These are phyloP conservation scores for Notodonta dromedarius DNA, from an alignment of 2,888 invertebrate species.

Conservation along the genomic window DNA sequence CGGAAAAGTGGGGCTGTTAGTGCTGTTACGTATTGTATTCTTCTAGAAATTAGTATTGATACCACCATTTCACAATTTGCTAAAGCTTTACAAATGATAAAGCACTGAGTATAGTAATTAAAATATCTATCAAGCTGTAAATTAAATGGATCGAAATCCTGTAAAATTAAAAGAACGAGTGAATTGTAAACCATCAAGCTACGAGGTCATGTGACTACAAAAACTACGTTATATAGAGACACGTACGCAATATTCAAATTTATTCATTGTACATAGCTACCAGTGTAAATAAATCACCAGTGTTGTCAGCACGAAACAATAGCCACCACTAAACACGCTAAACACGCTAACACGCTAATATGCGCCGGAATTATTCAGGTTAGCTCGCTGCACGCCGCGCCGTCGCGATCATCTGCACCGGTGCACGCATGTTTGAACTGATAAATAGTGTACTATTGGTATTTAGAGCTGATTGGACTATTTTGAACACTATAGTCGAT, in stretches of 20 bases:
- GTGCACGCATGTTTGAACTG: conserved; percentile 15
- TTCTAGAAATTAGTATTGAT: too few relatives aligned
- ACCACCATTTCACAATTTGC: too few relatives aligned
- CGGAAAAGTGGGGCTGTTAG: too few relatives aligned
- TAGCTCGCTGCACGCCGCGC: conserved; percentile 5
- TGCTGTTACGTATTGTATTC: too few relatives aligned
- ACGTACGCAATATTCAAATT: background rate
- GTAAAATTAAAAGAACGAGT: too few relatives aligned
- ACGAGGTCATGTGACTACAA: background rate
- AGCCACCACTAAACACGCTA: background rate
- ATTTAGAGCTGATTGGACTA: background rate
- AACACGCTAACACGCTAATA: conserved; percentile 1
- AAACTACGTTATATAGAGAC: background rate
- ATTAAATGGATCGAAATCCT: too few relatives aligned
- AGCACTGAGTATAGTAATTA: too few relatives aligned
- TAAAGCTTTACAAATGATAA: too few relatives aligned
- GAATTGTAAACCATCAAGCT: too few relatives aligned
- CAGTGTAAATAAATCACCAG: background rate
- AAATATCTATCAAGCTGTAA: too few relatives aligned
- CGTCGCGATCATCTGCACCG: conserved; percentile 33
- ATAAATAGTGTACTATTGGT: conserved; percentile 1
- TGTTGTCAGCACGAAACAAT: background rate
- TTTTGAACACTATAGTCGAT: too few relatives aligned
- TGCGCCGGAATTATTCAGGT: conserved; percentile 3
- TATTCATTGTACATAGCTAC: background rate